Percentiles rank a stretch among this genome's conserved stretches.
These are phyloP conservation scores for Yoshiicerus persimilis DNA, from an alignment of 1,140 invertebrate genomes.

Conservation along the genomic window DNA sequence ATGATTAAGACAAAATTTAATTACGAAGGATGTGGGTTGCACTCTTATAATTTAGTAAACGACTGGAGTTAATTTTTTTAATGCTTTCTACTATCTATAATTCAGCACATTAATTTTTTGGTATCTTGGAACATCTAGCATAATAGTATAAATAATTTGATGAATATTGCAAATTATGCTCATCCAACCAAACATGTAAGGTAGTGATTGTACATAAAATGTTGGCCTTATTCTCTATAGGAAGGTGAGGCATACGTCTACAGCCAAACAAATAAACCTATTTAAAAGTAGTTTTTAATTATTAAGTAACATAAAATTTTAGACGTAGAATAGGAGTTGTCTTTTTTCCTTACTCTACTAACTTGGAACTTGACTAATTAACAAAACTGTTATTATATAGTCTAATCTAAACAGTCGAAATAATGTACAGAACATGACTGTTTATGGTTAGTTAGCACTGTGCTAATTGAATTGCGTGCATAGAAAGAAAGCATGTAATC, in stretches of 20 bases:
- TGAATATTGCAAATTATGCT: background rate
- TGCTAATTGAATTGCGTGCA: background rate
- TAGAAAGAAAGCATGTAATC: background rate
- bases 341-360: background rate
- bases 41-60: background rate
- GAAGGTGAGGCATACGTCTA: too few species aligned
- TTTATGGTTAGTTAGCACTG: background rate
- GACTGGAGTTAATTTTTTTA: background rate
- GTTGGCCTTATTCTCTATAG: too few species aligned
- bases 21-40: constrained; percentile 2
- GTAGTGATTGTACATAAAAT: too few species aligned
- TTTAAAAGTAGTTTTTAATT: background rate
- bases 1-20: background rate
- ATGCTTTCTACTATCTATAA: background rate
- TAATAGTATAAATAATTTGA: background rate
- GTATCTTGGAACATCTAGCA: background rate
- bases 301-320: background rate
- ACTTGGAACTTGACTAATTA: background rate
- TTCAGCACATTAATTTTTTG: background rate
- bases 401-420: background rate
- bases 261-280: too few species aligned
- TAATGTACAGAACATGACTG: background rate
- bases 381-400: background rate
- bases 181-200: background rate
- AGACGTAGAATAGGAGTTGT: background rate